phyloP scores from a whole-genome alignment of 2,113 vertebrate genomes.

The Thalassarche chlororhynchos region DNA sequence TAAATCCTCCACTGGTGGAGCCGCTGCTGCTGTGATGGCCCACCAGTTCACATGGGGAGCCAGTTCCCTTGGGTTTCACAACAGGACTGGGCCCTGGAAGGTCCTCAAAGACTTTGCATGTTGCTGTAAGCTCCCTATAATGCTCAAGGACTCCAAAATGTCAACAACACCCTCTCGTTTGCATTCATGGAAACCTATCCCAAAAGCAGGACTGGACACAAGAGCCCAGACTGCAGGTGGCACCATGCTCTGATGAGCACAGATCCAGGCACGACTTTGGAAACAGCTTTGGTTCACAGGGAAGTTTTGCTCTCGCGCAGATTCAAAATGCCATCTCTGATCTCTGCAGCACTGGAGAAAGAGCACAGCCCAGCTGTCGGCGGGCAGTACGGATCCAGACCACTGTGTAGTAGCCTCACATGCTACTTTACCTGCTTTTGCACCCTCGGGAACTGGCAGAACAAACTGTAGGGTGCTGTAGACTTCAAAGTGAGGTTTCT shows the following conservation, averaged over 20 bases:
- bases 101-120: neutral
- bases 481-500: neutral
- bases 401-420: accelerated
- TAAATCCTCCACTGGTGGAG: accelerated
- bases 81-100: neutral
- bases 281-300: neutral
- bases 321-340: neutral
- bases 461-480: neutral
- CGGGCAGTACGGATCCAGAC: neutral
- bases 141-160: neutral
- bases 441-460: neutral
- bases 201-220: neutral
- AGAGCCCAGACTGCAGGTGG: neutral
- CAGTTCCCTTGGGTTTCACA: neutral
- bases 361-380: neutral
- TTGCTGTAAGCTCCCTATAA: neutral
- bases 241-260: neutral
- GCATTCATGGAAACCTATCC: neutral
- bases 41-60: neutral
- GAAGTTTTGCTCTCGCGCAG: neutral
- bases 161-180: neutral
- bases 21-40: accelerated
- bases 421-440: neutral
- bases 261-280: neutral
- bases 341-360: neutral